Conservation (phyloP, 2,797 vertebrate genomes). For the Sebastes matsubarae region DNA sequence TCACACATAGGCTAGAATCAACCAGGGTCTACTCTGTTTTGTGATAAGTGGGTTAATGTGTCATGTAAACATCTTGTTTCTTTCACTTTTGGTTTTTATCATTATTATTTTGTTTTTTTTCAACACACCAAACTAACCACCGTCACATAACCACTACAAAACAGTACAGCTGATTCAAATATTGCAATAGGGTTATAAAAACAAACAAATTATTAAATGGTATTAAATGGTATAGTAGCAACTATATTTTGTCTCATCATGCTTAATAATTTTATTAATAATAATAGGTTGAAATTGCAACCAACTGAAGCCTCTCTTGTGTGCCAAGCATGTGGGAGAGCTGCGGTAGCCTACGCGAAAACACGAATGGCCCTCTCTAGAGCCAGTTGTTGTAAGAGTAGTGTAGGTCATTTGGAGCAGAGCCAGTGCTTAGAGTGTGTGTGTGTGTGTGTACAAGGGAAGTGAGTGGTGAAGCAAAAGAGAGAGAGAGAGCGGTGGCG, state of each 20-base stretch:
- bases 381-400: no score
- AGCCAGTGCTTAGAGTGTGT: no score
- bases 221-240: background rate
- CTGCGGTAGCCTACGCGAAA: no score
- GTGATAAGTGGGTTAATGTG: slow-evolving; percentile 17
- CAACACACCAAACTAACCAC: slow-evolving; percentile 28
- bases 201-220: background rate
- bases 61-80: slow-evolving; percentile 24
- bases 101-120: background rate
- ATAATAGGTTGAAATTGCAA: no score
- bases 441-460: no score
- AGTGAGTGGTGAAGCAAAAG: no score
- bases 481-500: no score
- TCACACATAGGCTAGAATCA: background rate
- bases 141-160: background rate
- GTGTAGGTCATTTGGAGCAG: no score
- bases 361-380: no score
- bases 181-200: background rate
- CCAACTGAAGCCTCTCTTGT: no score
- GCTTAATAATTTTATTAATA: background rate
- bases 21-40: background rate
- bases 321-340: no score
- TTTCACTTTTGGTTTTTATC: slow-evolving; percentile 51
- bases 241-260: background rate
- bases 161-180: background rate